Evolutionary conservation across 37 sponge, comb jelly and placozoan species (phyloP).

Genomic region (Theonella swinhoei): DNA sequence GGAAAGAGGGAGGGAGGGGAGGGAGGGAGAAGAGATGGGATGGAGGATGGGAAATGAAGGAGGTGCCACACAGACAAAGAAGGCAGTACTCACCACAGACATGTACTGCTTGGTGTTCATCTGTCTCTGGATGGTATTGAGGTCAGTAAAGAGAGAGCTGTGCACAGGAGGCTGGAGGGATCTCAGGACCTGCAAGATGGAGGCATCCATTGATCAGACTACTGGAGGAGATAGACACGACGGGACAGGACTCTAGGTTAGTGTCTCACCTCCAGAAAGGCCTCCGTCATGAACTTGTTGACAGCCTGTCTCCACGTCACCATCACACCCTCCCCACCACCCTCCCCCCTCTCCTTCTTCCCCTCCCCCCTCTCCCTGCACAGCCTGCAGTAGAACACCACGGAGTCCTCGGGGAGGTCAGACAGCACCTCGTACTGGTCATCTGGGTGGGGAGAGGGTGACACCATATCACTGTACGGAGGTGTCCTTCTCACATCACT

Average conservation of each 20-base stretch:
- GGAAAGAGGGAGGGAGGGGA: neutral
- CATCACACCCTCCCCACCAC: neutral
- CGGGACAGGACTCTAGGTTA: neutral
- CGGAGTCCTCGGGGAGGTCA: constrained; percentile 71
- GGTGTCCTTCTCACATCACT: neutral
- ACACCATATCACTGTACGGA: neutral
- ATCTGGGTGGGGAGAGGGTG: constrained; percentile 21
- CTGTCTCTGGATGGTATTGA: neutral
- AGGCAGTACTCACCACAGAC: neutral
- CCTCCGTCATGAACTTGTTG: constrained; percentile 12
- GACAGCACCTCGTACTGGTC: constrained; percentile 82
- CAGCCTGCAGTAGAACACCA: constrained; percentile 60
- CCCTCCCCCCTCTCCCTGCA: constrained; percentile 26
- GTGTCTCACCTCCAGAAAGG: constrained; percentile 47
- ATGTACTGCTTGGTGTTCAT: neutral
- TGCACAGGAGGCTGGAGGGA: neutral
- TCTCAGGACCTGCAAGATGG: neutral
- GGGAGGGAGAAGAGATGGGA: neutral
- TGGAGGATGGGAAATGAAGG: neutral
- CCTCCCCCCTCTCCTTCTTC: constrained; percentile 4
- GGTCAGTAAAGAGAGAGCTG: neutral
- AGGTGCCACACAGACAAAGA: neutral
- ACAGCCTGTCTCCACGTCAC: constrained; percentile 56
- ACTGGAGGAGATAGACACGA: neutral
- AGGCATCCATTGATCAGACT: neutral